These are phyloP conservation scores for Poeciliopsis occidentalis DNA, from an alignment of 2,113 vertebrate species.

Conservation along the genomic window DNA sequence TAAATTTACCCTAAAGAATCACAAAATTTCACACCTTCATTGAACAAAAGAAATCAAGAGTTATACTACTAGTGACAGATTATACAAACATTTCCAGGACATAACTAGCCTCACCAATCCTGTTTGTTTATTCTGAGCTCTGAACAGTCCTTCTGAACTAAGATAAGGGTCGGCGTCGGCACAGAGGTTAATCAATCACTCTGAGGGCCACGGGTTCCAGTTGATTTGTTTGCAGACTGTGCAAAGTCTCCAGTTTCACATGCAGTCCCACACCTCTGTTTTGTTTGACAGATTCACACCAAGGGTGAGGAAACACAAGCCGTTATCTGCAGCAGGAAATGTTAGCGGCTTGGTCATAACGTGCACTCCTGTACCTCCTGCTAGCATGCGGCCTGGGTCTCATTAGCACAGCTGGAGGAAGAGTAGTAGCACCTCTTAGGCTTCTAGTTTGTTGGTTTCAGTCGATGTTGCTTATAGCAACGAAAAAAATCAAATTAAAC, in stretches of 20 bases:
- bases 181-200: slow-evolving; percentile 69
- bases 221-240: slow-evolving; percentile 17
- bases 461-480: neutral
- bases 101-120: neutral
- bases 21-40: neutral
- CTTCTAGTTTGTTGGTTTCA: slow-evolving; percentile 1
- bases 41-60: neutral
- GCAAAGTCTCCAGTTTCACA: slow-evolving; percentile 61
- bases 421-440: neutral
- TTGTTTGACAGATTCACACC: slow-evolving; percentile 54
- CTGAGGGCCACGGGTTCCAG: slow-evolving; percentile 29
- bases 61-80: neutral
- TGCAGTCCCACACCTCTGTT: slow-evolving; percentile 29
- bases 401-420: neutral
- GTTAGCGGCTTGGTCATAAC: slow-evolving; percentile 48
- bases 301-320: slow-evolving; percentile 54
- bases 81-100: neutral
- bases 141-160: slow-evolving; percentile 31
- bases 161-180: slow-evolving; percentile 38
- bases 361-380: slow-evolving; percentile 16
- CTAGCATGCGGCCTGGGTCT: slow-evolving; percentile 12
- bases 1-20: too few relatives aligned
- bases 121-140: slow-evolving; percentile 30
- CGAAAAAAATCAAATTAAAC: neutral
- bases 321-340: slow-evolving; percentile 65